A percentile compares a stretch with the other conserved stretches of the same genome.
These are phyloP conservation scores for Thunnus maccoyii DNA, from an alignment of 2,113 vertebrate genomes.

Conservation along the genomic window DNA sequence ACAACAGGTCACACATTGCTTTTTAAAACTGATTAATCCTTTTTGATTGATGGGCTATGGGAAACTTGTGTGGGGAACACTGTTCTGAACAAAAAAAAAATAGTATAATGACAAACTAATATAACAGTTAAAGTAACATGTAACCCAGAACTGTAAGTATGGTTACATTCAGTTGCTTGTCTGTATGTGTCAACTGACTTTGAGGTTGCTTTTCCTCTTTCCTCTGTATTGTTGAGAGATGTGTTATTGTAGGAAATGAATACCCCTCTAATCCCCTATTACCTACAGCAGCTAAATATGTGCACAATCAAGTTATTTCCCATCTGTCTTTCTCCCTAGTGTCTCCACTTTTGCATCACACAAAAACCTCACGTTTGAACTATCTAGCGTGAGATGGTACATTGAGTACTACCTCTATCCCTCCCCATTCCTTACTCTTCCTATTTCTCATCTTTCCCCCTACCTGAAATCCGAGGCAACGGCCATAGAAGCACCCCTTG, in stretches of 20 bases:
- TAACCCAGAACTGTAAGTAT: constrained; percentile 9
- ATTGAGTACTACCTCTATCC: neutral
- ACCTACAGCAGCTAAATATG: neutral
- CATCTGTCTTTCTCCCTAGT: neutral
- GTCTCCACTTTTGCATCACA: neutral
- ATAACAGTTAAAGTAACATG: neutral
- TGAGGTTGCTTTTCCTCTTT: neutral
- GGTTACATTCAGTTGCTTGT: neutral
- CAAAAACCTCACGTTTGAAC: neutral
- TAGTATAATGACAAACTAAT: neutral
- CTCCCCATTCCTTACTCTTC: neutral
- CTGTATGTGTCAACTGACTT: neutral
- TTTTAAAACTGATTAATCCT: no score
- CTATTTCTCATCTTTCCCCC: neutral
- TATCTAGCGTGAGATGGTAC: neutral
- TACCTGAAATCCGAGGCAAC: constrained; percentile 95
- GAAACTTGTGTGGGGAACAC: no score
- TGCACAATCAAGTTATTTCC: no score
- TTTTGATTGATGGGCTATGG: no score
- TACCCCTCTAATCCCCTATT: neutral
- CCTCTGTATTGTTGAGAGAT: neutral
- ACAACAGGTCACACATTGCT: no score
- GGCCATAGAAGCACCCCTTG: constrained; percentile 95
- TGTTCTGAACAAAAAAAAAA: no score
- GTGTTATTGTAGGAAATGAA: neutral